phyloP scores from a whole-genome alignment of 2,113 vertebrate genomes.

The Halichoeres trimaculatus region DNA sequence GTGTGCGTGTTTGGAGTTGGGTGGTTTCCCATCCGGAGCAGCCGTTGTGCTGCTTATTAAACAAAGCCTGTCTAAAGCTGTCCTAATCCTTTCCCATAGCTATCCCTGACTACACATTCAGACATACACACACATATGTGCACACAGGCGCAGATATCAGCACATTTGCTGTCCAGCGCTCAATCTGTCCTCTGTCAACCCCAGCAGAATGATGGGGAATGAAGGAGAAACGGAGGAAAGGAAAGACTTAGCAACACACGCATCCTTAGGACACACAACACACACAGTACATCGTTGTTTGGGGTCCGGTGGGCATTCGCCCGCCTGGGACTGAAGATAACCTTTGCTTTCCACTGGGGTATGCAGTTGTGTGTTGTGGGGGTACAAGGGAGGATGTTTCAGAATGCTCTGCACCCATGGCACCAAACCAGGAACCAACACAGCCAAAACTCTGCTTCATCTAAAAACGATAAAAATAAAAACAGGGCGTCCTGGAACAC shows the following conservation, averaged over 20 bases:
- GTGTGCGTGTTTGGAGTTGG: constrained; percentile 52
- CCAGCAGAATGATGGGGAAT: constrained; percentile 31
- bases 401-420: constrained; percentile 17
- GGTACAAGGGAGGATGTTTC: constrained; percentile 3
- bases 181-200: constrained; percentile 71
- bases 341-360: constrained; percentile 8
- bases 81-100: constrained; percentile 85
- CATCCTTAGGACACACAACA: constrained; percentile 3
- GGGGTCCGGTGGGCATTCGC: constrained; percentile 21
- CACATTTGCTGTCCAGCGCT: constrained; percentile 76
- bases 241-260: constrained; percentile 10
- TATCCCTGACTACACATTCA: constrained; percentile 67
- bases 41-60: constrained; percentile 81
- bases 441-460: constrained; percentile 15
- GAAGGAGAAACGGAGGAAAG: constrained; percentile 4
- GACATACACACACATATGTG: constrained; percentile 57
- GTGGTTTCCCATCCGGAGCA: constrained; percentile 78
- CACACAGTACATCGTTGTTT: constrained; percentile 27
- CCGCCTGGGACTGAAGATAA: constrained; percentile 74
- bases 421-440: constrained; percentile 28
- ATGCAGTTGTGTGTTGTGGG: constrained; percentile 7
- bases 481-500: neutral
- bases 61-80: constrained; percentile 84
- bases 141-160: constrained; percentile 33
- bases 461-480: too few species aligned